These are phyloP conservation scores for Pristionchus pacificus DNA, from an alignment of 1,140 invertebrate genomes.

Conservation along the genomic window DNA sequence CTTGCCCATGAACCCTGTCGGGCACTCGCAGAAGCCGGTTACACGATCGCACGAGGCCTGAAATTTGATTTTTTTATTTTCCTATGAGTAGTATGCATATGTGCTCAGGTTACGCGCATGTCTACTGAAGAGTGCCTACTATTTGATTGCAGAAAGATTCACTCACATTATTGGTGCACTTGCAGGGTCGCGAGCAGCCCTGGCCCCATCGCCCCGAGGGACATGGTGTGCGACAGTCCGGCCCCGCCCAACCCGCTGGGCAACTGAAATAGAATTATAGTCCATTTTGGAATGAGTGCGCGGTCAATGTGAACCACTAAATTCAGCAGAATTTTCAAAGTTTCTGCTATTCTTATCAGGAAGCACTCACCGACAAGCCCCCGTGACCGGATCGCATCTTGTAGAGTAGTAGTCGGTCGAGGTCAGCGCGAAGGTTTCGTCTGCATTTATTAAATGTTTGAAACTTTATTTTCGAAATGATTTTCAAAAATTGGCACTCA, in stretches of 20 bases:
- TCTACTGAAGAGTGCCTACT: too few relatives aligned
- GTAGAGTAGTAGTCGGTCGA: slow-evolving; percentile 26
- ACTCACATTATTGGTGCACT: slow-evolving; percentile 36
- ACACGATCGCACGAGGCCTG: slow-evolving; percentile 51
- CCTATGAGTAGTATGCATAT: too few relatives aligned
- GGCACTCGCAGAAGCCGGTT: slow-evolving; percentile 61
- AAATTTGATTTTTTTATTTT: neutral
- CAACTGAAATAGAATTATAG: slow-evolving; percentile 65
- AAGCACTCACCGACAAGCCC: slow-evolving; percentile 66
- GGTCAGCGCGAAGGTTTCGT: neutral
- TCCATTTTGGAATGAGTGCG: too few relatives aligned
- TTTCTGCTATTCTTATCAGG: too few relatives aligned
- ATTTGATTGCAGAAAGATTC: too few relatives aligned
- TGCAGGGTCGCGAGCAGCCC: slow-evolving; percentile 40
- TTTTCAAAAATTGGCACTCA: slow-evolving; percentile 6
- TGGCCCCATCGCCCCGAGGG: slow-evolving; percentile 40
- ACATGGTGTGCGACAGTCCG: slow-evolving; percentile 53
- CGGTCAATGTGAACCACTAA: too few relatives aligned
- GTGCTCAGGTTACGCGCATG: too few relatives aligned
- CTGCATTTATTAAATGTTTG: neutral
- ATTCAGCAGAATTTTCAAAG: too few relatives aligned
- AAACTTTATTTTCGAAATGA: neutral
- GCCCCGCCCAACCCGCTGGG: slow-evolving; percentile 66
- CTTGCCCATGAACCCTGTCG: slow-evolving; percentile 59
- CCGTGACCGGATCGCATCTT: slow-evolving; percentile 61